Percentiles rank a stretch among this genome's conserved stretches.
These are phyloP conservation scores for Hypanus sabinus DNA, from an alignment of 2,113 vertebrate genomes.

Conservation along the genomic window DNA sequence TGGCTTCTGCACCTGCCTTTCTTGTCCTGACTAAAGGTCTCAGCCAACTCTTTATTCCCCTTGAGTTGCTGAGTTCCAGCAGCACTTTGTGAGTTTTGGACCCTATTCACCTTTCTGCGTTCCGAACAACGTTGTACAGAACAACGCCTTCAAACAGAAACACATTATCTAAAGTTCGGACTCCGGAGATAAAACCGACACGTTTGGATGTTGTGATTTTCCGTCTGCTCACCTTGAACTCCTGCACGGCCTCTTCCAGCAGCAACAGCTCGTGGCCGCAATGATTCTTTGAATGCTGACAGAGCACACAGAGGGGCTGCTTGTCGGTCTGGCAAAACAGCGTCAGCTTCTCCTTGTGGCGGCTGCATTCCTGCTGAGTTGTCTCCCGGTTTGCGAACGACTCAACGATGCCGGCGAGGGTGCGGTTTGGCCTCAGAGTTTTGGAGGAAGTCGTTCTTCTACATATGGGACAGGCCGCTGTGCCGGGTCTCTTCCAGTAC, in stretches of 20 bases:
- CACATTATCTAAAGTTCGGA: background rate
- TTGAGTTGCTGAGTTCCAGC: no score
- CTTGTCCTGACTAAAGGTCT: no score
- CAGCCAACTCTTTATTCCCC: no score
- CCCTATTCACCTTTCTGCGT: no score
- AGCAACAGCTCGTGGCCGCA: slow-evolving; percentile 58
- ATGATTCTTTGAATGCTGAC: slow-evolving; percentile 63
- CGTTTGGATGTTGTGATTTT: slow-evolving; percentile 51
- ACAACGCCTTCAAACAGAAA: background rate
- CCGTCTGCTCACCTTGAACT: slow-evolving; percentile 57
- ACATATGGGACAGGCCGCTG: background rate
- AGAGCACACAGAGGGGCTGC: slow-evolving; percentile 62
- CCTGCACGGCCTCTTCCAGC: slow-evolving; percentile 58
- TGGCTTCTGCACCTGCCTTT: no score
- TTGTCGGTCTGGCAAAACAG: slow-evolving; percentile 61
- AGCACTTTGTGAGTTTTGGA: no score
- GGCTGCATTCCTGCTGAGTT: slow-evolving; percentile 43
- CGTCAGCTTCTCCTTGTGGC: slow-evolving; percentile 57
- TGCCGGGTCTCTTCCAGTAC: background rate
- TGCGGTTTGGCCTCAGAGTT: background rate
- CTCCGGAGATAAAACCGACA: no score
- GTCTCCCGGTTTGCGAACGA: background rate
- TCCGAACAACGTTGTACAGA: background rate
- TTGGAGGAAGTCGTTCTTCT: background rate
- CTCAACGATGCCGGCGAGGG: background rate